Base-by-base conservation (phyloP, 1,140 invertebrate species). In the Diabrotica virgifera region DNA sequence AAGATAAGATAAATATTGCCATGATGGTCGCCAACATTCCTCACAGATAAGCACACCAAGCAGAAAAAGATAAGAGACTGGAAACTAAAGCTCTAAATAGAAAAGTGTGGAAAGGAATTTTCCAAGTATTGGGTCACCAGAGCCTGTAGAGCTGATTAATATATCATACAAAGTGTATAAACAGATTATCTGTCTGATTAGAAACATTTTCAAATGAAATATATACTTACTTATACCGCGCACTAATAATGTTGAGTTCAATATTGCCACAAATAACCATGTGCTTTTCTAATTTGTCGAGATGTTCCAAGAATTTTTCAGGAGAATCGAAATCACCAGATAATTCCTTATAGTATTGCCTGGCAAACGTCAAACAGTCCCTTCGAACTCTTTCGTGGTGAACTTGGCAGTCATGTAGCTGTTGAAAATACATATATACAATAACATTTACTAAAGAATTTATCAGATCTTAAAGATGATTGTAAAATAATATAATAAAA, bases 321-420 rank as follows among this genome's bases (percentile, higher is more conserved):
- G 78, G 63, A 71, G 74, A 59, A 10, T 57, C 11, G 46, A 72
- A 69, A 80, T 85, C 84, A 74, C 81, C 70, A 67, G 72, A 75
- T 78, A 84, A 87, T 46, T 84, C 73, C 40, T 82, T 68, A 52
- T 76, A 80, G 73, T 90, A 83, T 6, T 83, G 76, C 62, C 82
- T 82, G 82, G 91, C 90, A 78, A 85, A 93, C 10, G 86, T 79
- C 9, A 92, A 82, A 70, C 89, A 91, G 66, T 90, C 85, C 70
- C 85, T 80, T 57, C 92, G 84, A 12, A 94, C 87, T 75, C 84
- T 85, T 63, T 88, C 82, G 73, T 92, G 90, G 78, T 86, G 85
- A 70, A 86, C 81, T 80, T 94, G 92, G 7, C 89, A 92, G 64
- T 87, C 84, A 79, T 89, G 94, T 59, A 86, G 65, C 84, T 85